Evolutionary conservation across 2,113 vertebrate genomes (phyloP), one percentile per base, ranked within the genome.

Genomic region (Amblyopsis rosae): DNA sequence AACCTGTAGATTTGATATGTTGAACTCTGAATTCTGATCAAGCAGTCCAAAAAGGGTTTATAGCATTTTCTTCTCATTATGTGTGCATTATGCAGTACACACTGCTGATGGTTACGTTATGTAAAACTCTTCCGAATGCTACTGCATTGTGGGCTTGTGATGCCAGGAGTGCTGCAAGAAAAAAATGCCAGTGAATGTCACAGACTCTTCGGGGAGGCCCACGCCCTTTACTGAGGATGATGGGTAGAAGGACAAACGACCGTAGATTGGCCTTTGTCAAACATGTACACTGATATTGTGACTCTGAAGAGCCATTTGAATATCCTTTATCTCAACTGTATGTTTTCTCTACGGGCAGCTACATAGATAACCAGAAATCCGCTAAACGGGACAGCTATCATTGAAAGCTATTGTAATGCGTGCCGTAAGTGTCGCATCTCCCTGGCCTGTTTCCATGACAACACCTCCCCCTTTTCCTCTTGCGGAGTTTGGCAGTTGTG

Each of bases 381-480:
- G 79, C 81, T 87, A 79, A 70, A 48, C 82, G 79, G 83, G 78
- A 79, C 79, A 55, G 79, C 78, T 69, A 85, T 88, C 86, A 89
- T 83, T 87, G 79, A 82, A 65, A 72, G 80, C 79, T 62, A 76
- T 90, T 72, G 86, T 80, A 88, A 80, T 51, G 9, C 76, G 69
- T 66, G 62, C 67, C 82, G 82, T 75, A 70, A 67, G 11, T 71
- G 74, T 88, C 86, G 81, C 79, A 75, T 89, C 79, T 80, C 61
- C 46, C 79, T 68, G 78, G 81, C 76, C 65, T 87, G 90, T 93
- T 92, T 90, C 91, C 86, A 82, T 86, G 81, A 86, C 89, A 92
- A 91, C 91, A 73, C 62, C 73, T 69, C 65, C 72, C 63, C 73
- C 76, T 76, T 67, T 76, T 79, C 86, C 80, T 88, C 85, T 82